phyloP scores from a whole-genome alignment of 2,888 invertebrate species.

The Himalopsyche anomala region DNA sequence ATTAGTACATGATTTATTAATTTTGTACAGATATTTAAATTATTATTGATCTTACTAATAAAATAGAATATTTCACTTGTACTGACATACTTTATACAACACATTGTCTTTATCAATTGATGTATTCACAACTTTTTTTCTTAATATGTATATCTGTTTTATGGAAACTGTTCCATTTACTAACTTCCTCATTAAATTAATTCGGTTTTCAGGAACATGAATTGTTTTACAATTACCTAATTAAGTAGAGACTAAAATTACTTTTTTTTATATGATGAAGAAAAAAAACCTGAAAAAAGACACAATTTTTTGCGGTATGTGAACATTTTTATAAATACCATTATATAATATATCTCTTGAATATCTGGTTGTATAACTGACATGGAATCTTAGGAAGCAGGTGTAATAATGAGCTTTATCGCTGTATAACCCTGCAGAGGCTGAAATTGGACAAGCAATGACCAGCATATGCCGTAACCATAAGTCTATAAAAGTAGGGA shows the following conservation, averaged over 20 bases:
- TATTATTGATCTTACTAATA: slow-evolving; percentile 58
- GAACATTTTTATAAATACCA: too few relatives aligned
- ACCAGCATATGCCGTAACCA: too few relatives aligned
- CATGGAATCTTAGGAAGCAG: too few relatives aligned
- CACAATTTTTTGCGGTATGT: too few relatives aligned
- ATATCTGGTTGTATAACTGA: too few relatives aligned
- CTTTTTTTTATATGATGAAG: too few relatives aligned
- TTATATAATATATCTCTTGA: too few relatives aligned
- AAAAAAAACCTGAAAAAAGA: background rate
- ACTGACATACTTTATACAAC: slow-evolving; percentile 36
- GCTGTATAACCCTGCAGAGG: too few relatives aligned
- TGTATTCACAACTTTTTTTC: slow-evolving; percentile 23
- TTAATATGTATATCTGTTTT: background rate
- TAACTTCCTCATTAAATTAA: slow-evolving; percentile 51
- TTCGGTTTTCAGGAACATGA: slow-evolving; percentile 60
- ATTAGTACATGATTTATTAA: slow-evolving; percentile 55
- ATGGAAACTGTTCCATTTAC: background rate
- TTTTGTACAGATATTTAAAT: slow-evolving; percentile 59
- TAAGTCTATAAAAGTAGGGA: too few relatives aligned
- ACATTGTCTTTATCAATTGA: background rate
- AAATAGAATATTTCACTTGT: slow-evolving; percentile 41
- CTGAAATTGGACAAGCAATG: too few relatives aligned
- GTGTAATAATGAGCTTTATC: too few relatives aligned
- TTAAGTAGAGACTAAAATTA: background rate
- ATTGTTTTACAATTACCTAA: slow-evolving; percentile 18